Evolutionary conservation across 2,888 invertebrate genomes (phyloP), one percentile per base, ranked within the genome.

Genomic region (Pimpla rufipes): DNA sequence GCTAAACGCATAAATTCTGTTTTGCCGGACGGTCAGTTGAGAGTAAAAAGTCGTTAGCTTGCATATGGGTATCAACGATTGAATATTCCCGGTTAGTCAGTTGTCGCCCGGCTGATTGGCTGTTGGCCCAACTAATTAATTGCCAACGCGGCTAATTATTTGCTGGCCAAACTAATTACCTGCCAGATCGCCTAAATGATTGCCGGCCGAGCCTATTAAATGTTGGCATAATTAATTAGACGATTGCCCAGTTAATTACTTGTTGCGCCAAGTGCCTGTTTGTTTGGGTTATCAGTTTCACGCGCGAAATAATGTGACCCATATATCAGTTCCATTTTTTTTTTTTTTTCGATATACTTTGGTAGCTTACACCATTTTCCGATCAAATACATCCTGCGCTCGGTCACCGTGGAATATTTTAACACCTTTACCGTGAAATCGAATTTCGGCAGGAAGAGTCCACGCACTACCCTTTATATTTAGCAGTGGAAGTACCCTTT

Each of bases 401-500:
- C 45, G 6, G 8, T 57, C 55, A 47, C 21, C 37, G 21, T 42
- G 21, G 11, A 71, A 71, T 23, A 42, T 29, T 71, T 57, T 55
- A 71, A 16, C 42, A 55, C 21, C 70, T 21, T 42, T 40, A 42
- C n/a, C 40, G 70, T 4, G 52, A 71, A 71, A 71, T 71, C 42
- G 18, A 71, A 42, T 71, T 71, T 71, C 70, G 59, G 59, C 70
- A n/a, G 23, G 23, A 23, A 55, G 40, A 71, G 55, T 57, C 11
- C 55, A 40, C 40, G 70, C 70, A 67, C 70, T 52, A 55, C 21
- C 55, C 70, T 70, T 70, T 37, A 52, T 70, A 70, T 70, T 70
- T 55, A 55, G 55, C 55, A 23, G 55, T 40, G 40, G 55, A 70
- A 70, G 62, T 40, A 62, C 62, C 37, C 70, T 70, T 70, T 70